Conservation (phyloP, 1,140 invertebrate genomes). For the Notospermus geniculatus region DNA sequence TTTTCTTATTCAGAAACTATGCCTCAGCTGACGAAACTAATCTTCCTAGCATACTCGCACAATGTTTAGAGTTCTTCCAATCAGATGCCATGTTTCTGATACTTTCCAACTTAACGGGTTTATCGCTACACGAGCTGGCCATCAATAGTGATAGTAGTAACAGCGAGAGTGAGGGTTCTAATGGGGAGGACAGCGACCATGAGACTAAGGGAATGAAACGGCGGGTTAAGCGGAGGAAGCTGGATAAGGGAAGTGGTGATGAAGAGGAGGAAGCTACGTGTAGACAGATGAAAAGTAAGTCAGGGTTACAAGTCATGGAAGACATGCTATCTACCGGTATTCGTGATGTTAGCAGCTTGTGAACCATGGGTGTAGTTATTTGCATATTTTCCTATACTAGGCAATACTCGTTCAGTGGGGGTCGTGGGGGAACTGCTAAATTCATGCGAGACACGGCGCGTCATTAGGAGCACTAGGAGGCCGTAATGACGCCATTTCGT, state of each 20-base stretch:
- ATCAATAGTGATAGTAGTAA: conserved; percentile 34
- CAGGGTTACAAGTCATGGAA: too few relatives aligned
- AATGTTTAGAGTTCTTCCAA: conserved; percentile 51
- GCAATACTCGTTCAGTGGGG: too few relatives aligned
- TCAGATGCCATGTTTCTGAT: conserved; percentile 60
- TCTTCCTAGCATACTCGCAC: conserved; percentile 43
- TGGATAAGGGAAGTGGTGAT: conserved; percentile 5
- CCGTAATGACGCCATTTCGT: too few relatives aligned
- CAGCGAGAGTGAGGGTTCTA: conserved; percentile 30
- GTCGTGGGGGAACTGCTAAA: too few relatives aligned
- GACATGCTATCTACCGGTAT: too few relatives aligned
- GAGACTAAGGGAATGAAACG: not conserved
- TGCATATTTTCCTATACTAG: too few relatives aligned
- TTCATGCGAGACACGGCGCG: too few relatives aligned
- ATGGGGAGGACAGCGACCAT: conserved; percentile 11
- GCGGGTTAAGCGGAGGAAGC: conserved; percentile 8
- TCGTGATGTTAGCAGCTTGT: too few relatives aligned
- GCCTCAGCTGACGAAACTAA: conserved; percentile 29
- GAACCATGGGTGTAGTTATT: too few relatives aligned
- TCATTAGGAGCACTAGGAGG: too few relatives aligned
- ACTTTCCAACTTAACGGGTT: conserved; percentile 59
- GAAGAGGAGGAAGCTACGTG: conserved; percentile 19
- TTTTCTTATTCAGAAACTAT: conserved; percentile 38
- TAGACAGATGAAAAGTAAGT: too few relatives aligned
- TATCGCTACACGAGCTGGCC: conserved; percentile 53